These are phyloP conservation scores for Capitulum mitella DNA, from an alignment of 2,888 invertebrate genomes.

Conservation along the genomic window DNA sequence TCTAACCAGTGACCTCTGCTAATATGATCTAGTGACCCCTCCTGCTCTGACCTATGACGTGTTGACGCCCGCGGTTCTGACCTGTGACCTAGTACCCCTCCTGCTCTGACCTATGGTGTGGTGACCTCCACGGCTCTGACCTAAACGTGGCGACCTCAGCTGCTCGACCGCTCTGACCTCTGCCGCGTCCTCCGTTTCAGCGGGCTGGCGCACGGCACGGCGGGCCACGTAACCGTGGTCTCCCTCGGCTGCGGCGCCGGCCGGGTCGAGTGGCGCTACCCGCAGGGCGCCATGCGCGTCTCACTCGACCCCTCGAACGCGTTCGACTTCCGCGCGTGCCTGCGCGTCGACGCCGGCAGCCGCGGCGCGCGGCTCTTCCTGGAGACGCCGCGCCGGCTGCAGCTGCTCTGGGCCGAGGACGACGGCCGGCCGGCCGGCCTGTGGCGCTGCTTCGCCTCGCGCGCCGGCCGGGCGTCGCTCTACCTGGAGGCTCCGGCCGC, in stretches of 20 bases:
- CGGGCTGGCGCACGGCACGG: conserved; percentile 40
- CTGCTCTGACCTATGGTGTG: neutral
- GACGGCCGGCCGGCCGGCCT: conserved; percentile 43
- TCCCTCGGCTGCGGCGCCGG: conserved; percentile 68
- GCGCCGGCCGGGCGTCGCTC: conserved; percentile 56
- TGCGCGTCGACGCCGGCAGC: conserved; percentile 42
- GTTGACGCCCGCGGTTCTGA: too few species aligned
- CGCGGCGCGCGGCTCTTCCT: conserved; percentile 53
- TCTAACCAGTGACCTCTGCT: too few species aligned
- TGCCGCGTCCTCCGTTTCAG: conserved; percentile 22
- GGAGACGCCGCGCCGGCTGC: conserved; percentile 55
- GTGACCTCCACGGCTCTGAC: neutral
- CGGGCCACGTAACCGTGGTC: conserved; percentile 62
- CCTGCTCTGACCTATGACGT: too few species aligned
- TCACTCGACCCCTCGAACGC: conserved; percentile 51
- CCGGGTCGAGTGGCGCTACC: conserved; percentile 64
- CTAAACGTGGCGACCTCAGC: too few species aligned
- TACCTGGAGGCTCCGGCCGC: conserved; percentile 53
- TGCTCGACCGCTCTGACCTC: neutral
- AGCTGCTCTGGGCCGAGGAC: conserved; percentile 54
- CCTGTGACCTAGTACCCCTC: neutral
- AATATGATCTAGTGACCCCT: too few species aligned
- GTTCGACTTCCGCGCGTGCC: conserved; percentile 62
- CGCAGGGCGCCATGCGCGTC: conserved; percentile 62
- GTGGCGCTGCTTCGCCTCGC: conserved; percentile 54